A percentile compares a stretch with the other conserved stretches of the same genome.
Conservation (phyloP, 2,888 invertebrate genomes). For the Campopleginae sp. region DNA sequence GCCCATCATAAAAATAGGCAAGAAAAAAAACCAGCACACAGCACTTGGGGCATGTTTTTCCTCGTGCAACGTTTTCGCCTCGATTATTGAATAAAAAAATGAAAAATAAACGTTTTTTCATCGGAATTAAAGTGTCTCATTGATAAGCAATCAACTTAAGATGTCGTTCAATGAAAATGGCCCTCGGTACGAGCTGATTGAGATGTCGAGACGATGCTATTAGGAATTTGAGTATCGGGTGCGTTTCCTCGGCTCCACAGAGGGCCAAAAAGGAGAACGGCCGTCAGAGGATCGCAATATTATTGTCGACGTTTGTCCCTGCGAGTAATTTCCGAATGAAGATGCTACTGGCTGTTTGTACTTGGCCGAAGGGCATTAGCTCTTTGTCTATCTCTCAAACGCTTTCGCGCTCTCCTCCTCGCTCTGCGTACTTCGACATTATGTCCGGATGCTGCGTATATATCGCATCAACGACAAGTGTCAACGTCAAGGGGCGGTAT, state of each 20-base stretch:
- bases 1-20: neutral
- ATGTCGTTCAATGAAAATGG: neutral
- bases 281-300: neutral
- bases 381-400: constrained; percentile 16
- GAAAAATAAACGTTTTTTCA: neutral
- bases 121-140: neutral
- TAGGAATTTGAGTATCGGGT: neutral
- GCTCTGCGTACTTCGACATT: neutral
- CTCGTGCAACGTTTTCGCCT: neutral
- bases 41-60: neutral
- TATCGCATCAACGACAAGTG: constrained; percentile 9
- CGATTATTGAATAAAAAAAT: neutral
- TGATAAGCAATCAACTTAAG: neutral
- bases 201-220: neutral
- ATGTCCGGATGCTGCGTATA: constrained; percentile 4
- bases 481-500: constrained; percentile 23
- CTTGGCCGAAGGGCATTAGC: constrained; percentile 31
- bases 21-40: neutral
- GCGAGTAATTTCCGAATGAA: constrained; percentile 34
- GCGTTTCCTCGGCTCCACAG: neutral
- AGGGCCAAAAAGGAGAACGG: neutral
- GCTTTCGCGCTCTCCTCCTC: constrained; percentile 6
- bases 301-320: constrained; percentile 44
- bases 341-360: constrained; percentile 42
- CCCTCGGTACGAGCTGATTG: constrained; percentile 1